Conservation (phyloP, 2,113 vertebrate species). For the Trichechus manatus region DNA sequence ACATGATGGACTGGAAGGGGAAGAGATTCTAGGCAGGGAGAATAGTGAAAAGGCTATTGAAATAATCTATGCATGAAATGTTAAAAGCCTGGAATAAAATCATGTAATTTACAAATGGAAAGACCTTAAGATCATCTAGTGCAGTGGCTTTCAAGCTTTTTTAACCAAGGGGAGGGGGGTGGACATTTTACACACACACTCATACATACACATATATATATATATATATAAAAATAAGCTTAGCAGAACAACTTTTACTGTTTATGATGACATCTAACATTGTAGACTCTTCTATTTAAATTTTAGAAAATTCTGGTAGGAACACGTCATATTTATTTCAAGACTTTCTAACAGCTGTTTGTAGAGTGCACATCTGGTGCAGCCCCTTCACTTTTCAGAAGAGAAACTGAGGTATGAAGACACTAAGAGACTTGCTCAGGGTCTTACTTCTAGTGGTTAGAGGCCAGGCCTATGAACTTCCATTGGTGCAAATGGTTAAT, state of each 20-base stretch:
- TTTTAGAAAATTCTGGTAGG: constrained; percentile 42
- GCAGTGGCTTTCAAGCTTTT: not conserved
- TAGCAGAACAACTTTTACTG: constrained; percentile 27
- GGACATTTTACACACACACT: not conserved
- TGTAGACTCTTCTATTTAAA: constrained; percentile 41
- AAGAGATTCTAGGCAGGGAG: constrained; percentile 19
- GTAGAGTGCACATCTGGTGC: not conserved
- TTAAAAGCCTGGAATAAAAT: constrained; percentile 43
- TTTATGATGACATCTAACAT: constrained; percentile 41
- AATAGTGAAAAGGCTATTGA: constrained; percentile 37
- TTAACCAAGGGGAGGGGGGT: not conserved
- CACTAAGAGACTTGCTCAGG: not conserved
- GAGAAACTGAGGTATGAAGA: not conserved
- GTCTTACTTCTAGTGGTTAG: not conserved
- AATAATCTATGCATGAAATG: constrained; percentile 59
- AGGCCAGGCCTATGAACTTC: not conserved
- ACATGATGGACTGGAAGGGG: not conserved
- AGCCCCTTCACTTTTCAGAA: constrained; percentile 28
- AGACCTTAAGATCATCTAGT: not conserved
- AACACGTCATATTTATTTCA: constrained; percentile 16
- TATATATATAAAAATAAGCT: not conserved
- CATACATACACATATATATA: not conserved
- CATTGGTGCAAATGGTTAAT: not conserved
- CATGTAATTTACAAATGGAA: constrained; percentile 47
- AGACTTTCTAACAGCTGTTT: constrained; percentile 28